These are phyloP conservation scores for Amphipyra tragopoginis DNA, from an alignment of 2,888 invertebrate species.

Conservation along the genomic window DNA sequence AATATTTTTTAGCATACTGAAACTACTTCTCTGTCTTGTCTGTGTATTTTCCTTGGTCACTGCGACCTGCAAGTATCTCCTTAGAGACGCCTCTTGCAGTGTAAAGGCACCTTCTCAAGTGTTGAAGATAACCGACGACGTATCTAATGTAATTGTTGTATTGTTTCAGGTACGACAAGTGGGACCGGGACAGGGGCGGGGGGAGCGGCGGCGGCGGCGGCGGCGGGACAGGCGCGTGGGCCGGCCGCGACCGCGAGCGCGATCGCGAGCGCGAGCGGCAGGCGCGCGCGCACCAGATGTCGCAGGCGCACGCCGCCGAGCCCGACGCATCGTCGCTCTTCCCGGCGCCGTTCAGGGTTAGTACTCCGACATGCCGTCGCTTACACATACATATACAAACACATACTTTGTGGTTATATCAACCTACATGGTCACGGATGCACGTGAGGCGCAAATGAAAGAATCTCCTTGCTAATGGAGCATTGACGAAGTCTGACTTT, in stretches of 20 bases:
- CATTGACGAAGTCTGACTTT: constrained; percentile 17
- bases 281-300: constrained; percentile 94
- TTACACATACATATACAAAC: constrained; percentile 9
- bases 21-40: not conserved
- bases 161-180: constrained; percentile 87
- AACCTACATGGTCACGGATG: constrained; percentile 27
- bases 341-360: constrained; percentile 92
- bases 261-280: constrained; percentile 94
- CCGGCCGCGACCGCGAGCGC: constrained; percentile 92
- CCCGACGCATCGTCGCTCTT: constrained; percentile 91
- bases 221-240: constrained; percentile 72
- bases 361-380: constrained; percentile 63
- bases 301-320: constrained; percentile 91
- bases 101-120: not conserved
- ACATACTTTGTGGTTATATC: constrained; percentile 17
- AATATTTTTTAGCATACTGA: constrained; percentile 19
- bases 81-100: no score
- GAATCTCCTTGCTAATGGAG: constrained; percentile 33
- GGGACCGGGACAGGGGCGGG: constrained; percentile 85
- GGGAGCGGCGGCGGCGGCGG: constrained; percentile 76
- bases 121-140: not conserved
- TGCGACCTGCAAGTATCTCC: no score
- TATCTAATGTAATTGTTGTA: constrained; percentile 16
- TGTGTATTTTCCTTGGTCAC: not conserved
- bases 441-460: constrained; percentile 26